These are phyloP conservation scores for Gobius niger DNA, from an alignment of 2,113 vertebrate genomes.

Conservation along the genomic window DNA sequence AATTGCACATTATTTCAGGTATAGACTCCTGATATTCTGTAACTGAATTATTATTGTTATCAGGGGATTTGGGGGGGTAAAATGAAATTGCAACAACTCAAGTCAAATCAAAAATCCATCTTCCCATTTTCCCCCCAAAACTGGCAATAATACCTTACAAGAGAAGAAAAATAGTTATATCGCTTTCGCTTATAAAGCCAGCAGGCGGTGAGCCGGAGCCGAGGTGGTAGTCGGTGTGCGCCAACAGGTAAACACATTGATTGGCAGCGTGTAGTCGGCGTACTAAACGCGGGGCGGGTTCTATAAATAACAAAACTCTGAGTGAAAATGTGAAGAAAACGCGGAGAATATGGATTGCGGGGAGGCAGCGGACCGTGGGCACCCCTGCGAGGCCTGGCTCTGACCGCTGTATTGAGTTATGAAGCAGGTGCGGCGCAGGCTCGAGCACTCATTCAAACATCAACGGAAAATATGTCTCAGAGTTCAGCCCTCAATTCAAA, in stretches of 20 bases:
- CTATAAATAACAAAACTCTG: background rate
- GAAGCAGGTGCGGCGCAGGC: background rate
- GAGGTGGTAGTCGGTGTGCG: background rate
- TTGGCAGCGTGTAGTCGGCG: conserved; percentile 4
- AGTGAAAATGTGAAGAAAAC: background rate
- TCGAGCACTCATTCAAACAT: background rate
- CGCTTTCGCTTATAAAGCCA: background rate
- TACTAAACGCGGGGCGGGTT: background rate
- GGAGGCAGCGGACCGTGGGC: background rate
- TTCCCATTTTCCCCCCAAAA: background rate
- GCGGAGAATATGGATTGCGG: background rate
- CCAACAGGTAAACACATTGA: conserved; percentile 9
- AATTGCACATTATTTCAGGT: background rate
- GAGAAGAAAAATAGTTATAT: conserved; percentile 6
- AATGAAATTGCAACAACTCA: background rate
- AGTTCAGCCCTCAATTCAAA: background rate
- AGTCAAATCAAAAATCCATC: background rate
- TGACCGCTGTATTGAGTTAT: conserved; percentile 3
- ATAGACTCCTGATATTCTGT: background rate
- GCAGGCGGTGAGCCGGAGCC: background rate
- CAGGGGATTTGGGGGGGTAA: background rate
- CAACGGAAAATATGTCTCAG: background rate
- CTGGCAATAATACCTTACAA: background rate
- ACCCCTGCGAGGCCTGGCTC: background rate
- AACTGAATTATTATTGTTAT: conserved; percentile 1